Evolutionary conservation across 2,113 vertebrate genomes (phyloP), one percentile per base, ranked within the genome.

Genomic region (Tichodroma muraria): DNA sequence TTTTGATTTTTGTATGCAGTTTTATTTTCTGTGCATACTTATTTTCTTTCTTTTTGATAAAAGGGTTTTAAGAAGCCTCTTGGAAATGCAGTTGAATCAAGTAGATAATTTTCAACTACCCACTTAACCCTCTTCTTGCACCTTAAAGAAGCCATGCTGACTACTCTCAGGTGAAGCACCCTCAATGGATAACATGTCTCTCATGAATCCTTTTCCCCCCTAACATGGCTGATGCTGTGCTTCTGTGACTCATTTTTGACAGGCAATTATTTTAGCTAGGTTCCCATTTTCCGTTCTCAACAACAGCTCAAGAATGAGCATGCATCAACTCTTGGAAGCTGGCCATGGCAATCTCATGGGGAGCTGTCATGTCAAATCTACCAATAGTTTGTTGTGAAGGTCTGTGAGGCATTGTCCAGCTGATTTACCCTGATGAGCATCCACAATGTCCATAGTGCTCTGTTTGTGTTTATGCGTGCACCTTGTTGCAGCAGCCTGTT

Each of bases 211-310:
- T 57, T 12, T 82, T 53, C 7, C 11, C 40, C 83, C 12, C 28
- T 54, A 83, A 83, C 9, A 47, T 15, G 44, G 40, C 20, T 88
- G 53, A 31, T 90, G 40, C 57, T 80, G 57, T 24, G 40, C 54
- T 93, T 69, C 68, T 93, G 15, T 77, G 82, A 80, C n/a, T 93
- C 30, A 80, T 82, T 93, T 88, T 80, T 83, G 68, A 90, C 63
- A 93, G 37, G 28, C 85, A 88, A 80, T 95, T 90, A 88, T 90
- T 93, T 93, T 72, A 90, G 45, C 54, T 42, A 83, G 40, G 31
- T 22, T 96, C 28, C n/a, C 45, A 65, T 83, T 94, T 80, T 83
- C 76, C 11, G 2, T 33, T 38, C 63, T 88, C 20, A 40, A 92
- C 68, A 86, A 88, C 65, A 88, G 59, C 86, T 93, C 66, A 82